Conservation (phyloP, 2,888 invertebrate genomes). For the Caenorhabditis sulstoni region DNA sequence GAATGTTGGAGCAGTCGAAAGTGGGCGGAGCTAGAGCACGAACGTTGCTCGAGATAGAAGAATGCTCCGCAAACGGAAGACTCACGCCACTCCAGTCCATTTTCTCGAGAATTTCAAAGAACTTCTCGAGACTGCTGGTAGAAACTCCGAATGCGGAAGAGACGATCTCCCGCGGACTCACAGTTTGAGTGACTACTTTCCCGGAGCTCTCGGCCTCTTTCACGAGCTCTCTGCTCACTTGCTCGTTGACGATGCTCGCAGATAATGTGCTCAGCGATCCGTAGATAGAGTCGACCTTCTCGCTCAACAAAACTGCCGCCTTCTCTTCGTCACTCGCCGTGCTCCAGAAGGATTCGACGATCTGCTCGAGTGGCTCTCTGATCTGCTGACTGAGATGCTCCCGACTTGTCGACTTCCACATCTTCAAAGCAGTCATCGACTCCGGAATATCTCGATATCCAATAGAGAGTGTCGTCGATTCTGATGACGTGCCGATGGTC, state of each 20-base stretch:
- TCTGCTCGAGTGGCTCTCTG: constrained; percentile 42
- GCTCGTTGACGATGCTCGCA: constrained; percentile 22
- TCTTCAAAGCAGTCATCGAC: constrained; percentile 3
- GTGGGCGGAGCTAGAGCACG: constrained; percentile 19
- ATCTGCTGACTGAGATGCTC: constrained; percentile 22
- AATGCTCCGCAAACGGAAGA: constrained; percentile 21
- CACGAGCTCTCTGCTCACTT: constrained; percentile 17
- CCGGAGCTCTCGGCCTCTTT: constrained; percentile 12
- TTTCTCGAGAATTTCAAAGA: constrained; percentile 43
- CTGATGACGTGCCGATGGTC: constrained; percentile 29
- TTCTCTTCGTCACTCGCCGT: constrained; percentile 43
- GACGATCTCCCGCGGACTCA: constrained; percentile 28
- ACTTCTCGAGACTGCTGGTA: constrained; percentile 11
- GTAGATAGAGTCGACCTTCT: constrained; percentile 32
- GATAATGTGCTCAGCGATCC: constrained; percentile 28
- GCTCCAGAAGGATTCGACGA: constrained; percentile 59
- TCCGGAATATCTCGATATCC: constrained; percentile 42
- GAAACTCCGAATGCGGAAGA: constrained; percentile 29
- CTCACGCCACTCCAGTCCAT: constrained; percentile 43
- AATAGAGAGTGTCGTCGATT: constrained; percentile 14
- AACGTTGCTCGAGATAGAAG: constrained; percentile 36
- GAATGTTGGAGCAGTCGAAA: constrained; percentile 27
- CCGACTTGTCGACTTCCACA: constrained; percentile 9
- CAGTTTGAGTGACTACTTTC: neutral
- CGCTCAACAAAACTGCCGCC: constrained; percentile 13